Conservation (phyloP, 2,113 vertebrate genomes). For the Orthochromis malagaraziensis region DNA sequence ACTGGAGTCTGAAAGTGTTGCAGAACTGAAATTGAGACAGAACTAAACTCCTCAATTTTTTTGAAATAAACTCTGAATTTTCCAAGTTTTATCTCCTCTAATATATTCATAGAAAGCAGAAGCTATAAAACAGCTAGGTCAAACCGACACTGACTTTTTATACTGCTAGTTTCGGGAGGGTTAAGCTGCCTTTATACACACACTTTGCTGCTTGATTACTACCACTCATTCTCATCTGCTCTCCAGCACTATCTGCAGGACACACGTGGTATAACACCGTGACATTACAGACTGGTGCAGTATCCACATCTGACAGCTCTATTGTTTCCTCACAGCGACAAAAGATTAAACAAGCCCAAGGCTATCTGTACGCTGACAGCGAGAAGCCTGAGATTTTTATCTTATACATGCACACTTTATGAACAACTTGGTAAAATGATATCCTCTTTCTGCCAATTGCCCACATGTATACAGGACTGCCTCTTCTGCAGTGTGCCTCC, state of each 20-base stretch:
- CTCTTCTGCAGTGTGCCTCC: slow-evolving; percentile 23
- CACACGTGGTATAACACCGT: background rate
- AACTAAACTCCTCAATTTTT: background rate
- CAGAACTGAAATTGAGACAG: background rate
- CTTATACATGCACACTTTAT: background rate
- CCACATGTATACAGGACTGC: background rate
- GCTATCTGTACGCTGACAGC: background rate
- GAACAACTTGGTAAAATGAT: background rate
- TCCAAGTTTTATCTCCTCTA: background rate
- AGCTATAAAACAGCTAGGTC: background rate
- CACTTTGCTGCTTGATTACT: background rate
- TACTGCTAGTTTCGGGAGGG: background rate
- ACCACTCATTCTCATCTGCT: background rate
- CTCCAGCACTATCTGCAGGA: background rate
- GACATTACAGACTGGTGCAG: slow-evolving; percentile 14
- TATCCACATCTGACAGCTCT: background rate
- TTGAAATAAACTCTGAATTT: background rate
- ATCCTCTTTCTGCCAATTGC: background rate
- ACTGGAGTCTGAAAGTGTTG: background rate
- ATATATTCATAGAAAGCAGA: background rate
- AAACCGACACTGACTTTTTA: background rate
- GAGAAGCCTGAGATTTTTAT: no score
- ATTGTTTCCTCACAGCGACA: background rate
- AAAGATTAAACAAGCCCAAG: background rate
- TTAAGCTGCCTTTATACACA: background rate